phyloP scores from a whole-genome alignment of 2,113 vertebrate genomes.

The Phoxinus phoxinus region DNA sequence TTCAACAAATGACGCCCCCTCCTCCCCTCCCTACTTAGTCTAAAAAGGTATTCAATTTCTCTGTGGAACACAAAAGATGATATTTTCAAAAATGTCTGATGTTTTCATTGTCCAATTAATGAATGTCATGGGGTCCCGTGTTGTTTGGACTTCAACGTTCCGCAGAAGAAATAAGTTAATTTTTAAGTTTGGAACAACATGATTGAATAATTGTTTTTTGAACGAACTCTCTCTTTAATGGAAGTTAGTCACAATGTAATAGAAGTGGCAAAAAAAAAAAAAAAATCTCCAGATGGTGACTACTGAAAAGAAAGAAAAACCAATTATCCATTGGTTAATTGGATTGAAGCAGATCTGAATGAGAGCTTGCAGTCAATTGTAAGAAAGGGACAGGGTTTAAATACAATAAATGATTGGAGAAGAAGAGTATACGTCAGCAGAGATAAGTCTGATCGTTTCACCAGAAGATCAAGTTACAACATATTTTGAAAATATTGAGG shows the following conservation, averaged over 20 bases:
- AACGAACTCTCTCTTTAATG: not conserved
- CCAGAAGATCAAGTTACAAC: too few relatives aligned
- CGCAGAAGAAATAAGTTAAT: too few relatives aligned
- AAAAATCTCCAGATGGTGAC: too few relatives aligned
- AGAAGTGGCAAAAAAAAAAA: too few relatives aligned
- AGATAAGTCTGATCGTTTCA: not conserved
- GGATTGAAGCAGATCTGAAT: not conserved
- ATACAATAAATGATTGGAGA: not conserved
- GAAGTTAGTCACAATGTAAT: not conserved
- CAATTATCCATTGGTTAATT: not conserved
- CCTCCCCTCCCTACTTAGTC: not conserved
- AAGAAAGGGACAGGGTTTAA: not conserved
- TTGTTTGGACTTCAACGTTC: too few relatives aligned
- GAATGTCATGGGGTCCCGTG: too few relatives aligned
- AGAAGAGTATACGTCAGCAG: not conserved
- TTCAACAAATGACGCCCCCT: not conserved
- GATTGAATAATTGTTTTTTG: not conserved
- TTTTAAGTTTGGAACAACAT: not conserved
- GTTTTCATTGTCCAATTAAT: too few relatives aligned
- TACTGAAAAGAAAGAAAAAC: too few relatives aligned
- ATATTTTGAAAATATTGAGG: too few relatives aligned
- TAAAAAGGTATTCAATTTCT: not conserved
- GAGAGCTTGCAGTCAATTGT: not conserved
- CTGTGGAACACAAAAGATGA: not conserved
- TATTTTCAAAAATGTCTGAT: not conserved